These are phyloP conservation scores for Monoplex corrugatus DNA, from an alignment of 2,888 invertebrate species.

Conservation along the genomic window DNA sequence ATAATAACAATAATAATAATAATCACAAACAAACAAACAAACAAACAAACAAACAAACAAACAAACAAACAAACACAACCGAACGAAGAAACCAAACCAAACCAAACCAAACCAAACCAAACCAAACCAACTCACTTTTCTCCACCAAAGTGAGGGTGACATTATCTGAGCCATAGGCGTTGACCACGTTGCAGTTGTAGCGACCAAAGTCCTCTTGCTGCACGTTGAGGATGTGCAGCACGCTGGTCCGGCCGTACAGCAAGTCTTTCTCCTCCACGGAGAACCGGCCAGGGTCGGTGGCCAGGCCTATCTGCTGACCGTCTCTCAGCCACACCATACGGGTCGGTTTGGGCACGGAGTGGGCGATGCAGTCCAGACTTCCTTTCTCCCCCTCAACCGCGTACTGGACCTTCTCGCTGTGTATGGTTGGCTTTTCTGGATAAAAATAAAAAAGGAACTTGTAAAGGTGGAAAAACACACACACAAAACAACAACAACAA, in stretches of 20 bases:
- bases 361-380: conserved; percentile 91
- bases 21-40: conserved; percentile 33
- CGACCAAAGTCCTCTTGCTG: conserved; percentile 92
- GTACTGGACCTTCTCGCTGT: conserved; percentile 71
- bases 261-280: conserved; percentile 69
- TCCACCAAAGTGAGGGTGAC: conserved; percentile 91
- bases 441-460: conserved; percentile 7
- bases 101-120: background rate
- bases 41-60: background rate
- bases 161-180: conserved; percentile 93
- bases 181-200: conserved; percentile 96
- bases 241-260: conserved; percentile 87
- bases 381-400: conserved; percentile 71
- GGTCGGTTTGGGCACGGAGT: conserved; percentile 94
- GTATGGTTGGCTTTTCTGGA: conserved; percentile 75
- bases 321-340: conserved; percentile 93
- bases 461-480: no score
- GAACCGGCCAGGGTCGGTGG: conserved; percentile 68
- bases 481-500: no score
- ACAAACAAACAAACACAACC: background rate
- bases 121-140: conserved; percentile 89
- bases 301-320: conserved; percentile 84
- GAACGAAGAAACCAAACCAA: background rate
- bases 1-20: no score
- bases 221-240: conserved; percentile 92